Base-by-base conservation (phyloP, 2,113 vertebrate genomes). In the Galbula dea region DNA sequence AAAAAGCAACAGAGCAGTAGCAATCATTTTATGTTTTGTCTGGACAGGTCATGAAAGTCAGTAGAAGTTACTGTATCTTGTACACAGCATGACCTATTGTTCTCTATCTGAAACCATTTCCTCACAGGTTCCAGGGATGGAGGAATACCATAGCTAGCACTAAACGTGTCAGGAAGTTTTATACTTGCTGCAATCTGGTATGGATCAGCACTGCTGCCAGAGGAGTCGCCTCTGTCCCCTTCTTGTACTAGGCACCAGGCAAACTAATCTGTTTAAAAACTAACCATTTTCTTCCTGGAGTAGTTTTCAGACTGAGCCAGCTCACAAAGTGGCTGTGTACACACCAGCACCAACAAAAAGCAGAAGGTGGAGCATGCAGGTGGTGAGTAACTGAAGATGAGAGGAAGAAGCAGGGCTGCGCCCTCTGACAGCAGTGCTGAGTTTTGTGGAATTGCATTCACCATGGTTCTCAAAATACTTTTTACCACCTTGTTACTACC, bases 1-100 rank as follows among this genome's bases (percentile, higher is more conserved):
- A 66, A 37, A 84, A 41, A 11, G 15, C 43, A 51, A 63, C 6
- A 39, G n/a, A n/a, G 32, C 20, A 34, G n/a, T 61, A 77, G 29
- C 34, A 12, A 77, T 65, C 6, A 23, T 46, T 61, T 2, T 22
- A 4, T 32, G 34, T 67, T 48, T 62, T 65, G 87, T 51, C 37
- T 63, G 30, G 23, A 16, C 5, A 7, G 5, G 8, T 71, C 10
- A 32, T 48, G 36, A 52, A 76, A 76, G 23, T 2, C 75, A 76
- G 39, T 63, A 92, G 67, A 39, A 77, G 55, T 73, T n/a, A 14
- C 32, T 82, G 2, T 32, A 2, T 3, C 9, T n/a, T 72, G 15
- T 58, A 46, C 24, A 17, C 3, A 45, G 27, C 2, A 0, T 34
- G 43, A 92, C 9, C 48, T 3, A 0, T 23, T 43, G 18, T 30